Percentiles rank a stretch among this genome's conserved stretches.
Evolutionary conservation across 2,888 invertebrate species (phyloP).

Genomic region (Entomobrya multifasciata): DNA sequence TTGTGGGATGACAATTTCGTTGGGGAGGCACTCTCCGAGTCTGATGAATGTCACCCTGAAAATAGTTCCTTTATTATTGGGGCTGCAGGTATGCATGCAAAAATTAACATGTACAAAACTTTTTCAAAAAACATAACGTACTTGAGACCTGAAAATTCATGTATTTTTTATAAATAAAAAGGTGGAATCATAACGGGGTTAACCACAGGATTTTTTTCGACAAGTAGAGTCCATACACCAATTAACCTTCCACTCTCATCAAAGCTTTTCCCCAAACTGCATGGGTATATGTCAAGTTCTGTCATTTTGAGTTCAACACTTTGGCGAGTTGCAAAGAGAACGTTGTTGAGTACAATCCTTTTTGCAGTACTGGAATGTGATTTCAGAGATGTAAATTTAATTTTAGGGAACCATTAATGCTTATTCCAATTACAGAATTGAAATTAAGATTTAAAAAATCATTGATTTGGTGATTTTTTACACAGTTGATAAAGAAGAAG

Average conservation of each 20-base stretch:
- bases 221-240: constrained; percentile 61
- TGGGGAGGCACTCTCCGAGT: constrained; percentile 64
- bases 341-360: constrained; percentile 60
- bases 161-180: background rate
- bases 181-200: constrained; percentile 62
- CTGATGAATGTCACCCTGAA: constrained; percentile 69
- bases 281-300: constrained; percentile 43
- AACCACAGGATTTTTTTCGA: constrained; percentile 66
- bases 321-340: constrained; percentile 67
- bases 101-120: background rate
- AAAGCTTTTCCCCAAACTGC: constrained; percentile 26
- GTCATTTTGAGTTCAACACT: constrained; percentile 65
- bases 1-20: constrained; percentile 68
- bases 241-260: constrained; percentile 54
- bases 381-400: constrained; percentile 66
- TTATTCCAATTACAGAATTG: no score
- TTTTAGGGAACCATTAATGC: no score
- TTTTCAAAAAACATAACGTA: background rate
- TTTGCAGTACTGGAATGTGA: constrained; percentile 74
- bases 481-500: constrained; percentile 68
- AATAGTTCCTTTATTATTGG: constrained; percentile 66
- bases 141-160: background rate
- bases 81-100: constrained; percentile 45
- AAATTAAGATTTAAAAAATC: no score
- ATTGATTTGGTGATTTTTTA: no score